Percentiles rank a stretch among this genome's conserved stretches.
These are phyloP conservation scores for Rhincodon typus DNA, from an alignment of 2,797 vertebrate species.

Conservation along the genomic window DNA sequence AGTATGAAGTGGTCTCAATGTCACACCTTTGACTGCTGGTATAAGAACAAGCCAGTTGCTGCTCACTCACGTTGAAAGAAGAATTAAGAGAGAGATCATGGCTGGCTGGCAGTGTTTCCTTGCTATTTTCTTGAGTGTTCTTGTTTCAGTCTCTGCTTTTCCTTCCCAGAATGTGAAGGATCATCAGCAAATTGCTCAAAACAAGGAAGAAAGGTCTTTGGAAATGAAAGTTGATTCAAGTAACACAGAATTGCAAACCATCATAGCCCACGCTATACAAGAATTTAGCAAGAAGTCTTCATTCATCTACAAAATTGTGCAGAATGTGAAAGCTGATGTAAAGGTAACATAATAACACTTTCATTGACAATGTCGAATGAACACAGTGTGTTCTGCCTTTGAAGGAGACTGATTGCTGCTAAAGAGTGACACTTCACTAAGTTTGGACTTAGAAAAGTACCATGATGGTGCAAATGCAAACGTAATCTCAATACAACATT, in stretches of 20 bases:
- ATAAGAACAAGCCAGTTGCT: neutral
- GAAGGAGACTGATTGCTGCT: neutral
- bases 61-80: neutral
- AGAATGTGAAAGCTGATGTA: neutral
- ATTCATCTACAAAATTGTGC: neutral
- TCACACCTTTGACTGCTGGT: neutral
- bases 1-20: neutral
- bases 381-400: neutral
- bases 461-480: neutral
- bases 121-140: neutral
- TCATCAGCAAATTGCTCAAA: too few relatives aligned
- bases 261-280: neutral
- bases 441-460: neutral
- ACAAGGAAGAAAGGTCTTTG: accelerated
- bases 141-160: neutral
- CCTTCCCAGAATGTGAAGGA: neutral
- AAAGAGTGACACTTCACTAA: neutral
- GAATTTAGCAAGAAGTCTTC: neutral
- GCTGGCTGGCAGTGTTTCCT: neutral
- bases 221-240: neutral
- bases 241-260: neutral
- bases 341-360: neutral
- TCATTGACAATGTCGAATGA: neutral
- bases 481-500: neutral
- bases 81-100: neutral